Conservation (phyloP, 92 coral and sea anemone species). For the Parazoanthus atlanticus region DNA sequence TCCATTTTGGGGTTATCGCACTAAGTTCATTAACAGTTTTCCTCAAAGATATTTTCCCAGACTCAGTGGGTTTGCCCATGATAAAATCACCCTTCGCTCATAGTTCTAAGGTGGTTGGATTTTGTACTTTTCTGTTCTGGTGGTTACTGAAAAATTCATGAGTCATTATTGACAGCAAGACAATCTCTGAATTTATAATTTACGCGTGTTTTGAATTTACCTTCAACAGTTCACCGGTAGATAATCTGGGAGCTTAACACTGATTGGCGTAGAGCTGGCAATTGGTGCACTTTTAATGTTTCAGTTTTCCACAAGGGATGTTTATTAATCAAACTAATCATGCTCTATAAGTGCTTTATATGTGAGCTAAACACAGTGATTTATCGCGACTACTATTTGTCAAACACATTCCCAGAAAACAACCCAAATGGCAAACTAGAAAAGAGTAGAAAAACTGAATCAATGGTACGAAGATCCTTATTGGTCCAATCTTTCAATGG, state of each 20-base stretch:
- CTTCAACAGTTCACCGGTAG: slow-evolving; percentile 15
- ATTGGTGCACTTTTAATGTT: not conserved
- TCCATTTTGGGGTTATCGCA: not conserved
- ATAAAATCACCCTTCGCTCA: not conserved
- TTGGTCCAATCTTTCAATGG: slow-evolving; percentile 19
- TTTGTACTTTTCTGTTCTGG: slow-evolving; percentile 41
- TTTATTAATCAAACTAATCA: not conserved
- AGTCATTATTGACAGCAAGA: slow-evolving; percentile 17
- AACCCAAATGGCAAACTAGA: not conserved
- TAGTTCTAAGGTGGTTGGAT: slow-evolving; percentile 10
- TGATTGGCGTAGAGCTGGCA: slow-evolving; percentile 17
- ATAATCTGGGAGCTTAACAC: slow-evolving; percentile 2
- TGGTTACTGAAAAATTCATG: slow-evolving; percentile 40
- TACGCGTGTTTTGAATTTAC: slow-evolving; percentile 5
- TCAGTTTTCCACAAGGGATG: not conserved
- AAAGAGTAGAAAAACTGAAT: not conserved
- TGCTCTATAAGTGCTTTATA: not conserved
- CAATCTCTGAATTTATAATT: slow-evolving; percentile 19
- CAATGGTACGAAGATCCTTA: slow-evolving; percentile 1
- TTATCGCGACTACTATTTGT: not conserved
- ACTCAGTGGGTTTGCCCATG: slow-evolving; percentile 21
- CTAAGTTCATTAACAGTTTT: not conserved
- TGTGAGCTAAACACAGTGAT: not conserved
- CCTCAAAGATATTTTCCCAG: not conserved
- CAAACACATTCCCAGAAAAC: not conserved